phyloP scores from a whole-genome alignment of 2,113 vertebrate genomes.

The Pteronura brasiliensis region DNA sequence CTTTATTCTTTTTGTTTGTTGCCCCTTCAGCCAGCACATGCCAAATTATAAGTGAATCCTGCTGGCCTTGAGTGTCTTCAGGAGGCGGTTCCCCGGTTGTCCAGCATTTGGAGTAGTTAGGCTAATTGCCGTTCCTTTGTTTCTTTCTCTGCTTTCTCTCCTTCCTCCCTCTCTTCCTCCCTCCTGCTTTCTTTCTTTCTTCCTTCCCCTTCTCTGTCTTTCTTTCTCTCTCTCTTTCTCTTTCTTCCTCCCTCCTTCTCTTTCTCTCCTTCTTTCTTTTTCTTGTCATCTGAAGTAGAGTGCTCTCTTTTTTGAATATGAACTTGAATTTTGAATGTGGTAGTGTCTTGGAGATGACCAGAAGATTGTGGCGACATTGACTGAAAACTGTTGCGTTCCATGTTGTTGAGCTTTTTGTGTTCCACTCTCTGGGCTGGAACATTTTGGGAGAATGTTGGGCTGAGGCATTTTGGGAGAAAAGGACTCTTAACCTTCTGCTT shows the following conservation, averaged over 20 bases:
- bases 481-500: not conserved
- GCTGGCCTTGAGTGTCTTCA: conserved; percentile 33
- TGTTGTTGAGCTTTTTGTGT: conserved; percentile 8
- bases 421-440: not conserved
- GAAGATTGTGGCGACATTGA: conserved; percentile 1
- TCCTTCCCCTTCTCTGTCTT: no score
- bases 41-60: conserved; percentile 47
- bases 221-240: not conserved
- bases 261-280: not conserved
- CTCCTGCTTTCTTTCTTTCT: no score
- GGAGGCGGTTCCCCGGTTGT: not conserved
- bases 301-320: conserved; percentile 34
- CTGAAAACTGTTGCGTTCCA: not conserved
- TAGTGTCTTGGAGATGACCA: conserved; percentile 40
- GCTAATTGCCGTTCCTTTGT: not conserved
- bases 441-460: conserved; percentile 4
- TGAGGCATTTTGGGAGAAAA: not conserved
- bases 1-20: conserved; percentile 8
- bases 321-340: conserved; percentile 59
- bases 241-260: no score
- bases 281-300: not conserved
- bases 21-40: not conserved
- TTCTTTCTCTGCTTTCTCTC: no score
- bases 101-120: not conserved
- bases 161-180: no score